These are phyloP conservation scores for Rhombomys opimus DNA, from an alignment of 2,113 vertebrate species.

Conservation along the genomic window DNA sequence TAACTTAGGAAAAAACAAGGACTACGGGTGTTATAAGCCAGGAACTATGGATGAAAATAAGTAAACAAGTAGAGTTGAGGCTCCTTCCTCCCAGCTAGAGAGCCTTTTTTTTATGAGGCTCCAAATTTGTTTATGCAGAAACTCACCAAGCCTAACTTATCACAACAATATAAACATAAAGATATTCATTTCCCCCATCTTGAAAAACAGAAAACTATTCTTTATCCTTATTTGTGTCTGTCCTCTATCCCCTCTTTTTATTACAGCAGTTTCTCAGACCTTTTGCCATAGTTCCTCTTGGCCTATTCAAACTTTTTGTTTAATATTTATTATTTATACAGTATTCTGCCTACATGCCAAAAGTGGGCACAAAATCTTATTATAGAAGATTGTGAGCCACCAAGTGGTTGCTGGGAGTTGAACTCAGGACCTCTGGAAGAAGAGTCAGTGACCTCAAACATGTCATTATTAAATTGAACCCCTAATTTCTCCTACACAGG, in stretches of 20 bases:
- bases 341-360: too few species aligned
- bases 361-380: too few species aligned
- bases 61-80: neutral
- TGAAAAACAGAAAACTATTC: neutral
- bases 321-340: too few species aligned
- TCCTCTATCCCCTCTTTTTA: neutral
- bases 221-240: neutral
- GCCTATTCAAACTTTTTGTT: neutral
- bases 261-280: neutral
- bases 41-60: neutral
- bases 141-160: neutral
- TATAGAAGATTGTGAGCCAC: too few species aligned
- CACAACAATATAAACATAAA: neutral
- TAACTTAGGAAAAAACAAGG: neutral
- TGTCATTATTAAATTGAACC: neutral
- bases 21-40: neutral
- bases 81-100: neutral
- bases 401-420: too few species aligned
- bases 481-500: neutral
- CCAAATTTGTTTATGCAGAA: neutral
- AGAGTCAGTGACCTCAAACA: neutral
- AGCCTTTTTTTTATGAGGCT: neutral
- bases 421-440: too few species aligned
- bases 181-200: neutral
- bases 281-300: neutral